Percentiles rank a stretch among this genome's conserved stretches.
These are phyloP conservation scores for Eudasyphora cyanicolor DNA, from an alignment of 2,888 invertebrate species.

Conservation along the genomic window DNA sequence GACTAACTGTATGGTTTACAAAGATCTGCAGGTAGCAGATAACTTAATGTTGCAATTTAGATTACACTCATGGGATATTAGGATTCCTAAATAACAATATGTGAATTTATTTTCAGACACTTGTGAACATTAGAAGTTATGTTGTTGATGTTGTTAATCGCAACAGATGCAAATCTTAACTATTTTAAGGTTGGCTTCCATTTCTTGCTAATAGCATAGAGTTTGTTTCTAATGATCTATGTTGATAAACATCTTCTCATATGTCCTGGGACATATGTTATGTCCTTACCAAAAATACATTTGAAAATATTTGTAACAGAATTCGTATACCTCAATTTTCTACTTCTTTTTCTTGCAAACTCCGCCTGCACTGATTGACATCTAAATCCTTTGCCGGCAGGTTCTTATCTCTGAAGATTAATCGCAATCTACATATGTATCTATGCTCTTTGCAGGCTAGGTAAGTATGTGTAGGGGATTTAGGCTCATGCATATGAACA, in stretches of 20 bases:
- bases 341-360: not conserved
- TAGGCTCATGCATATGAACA: not conserved
- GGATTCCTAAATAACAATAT: not conserved
- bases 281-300: not conserved
- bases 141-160: constrained; percentile 20
- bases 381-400: constrained; percentile 50
- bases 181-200: not conserved
- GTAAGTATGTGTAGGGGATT: not conserved
- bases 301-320: not conserved
- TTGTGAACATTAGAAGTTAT: not conserved
- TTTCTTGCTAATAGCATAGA: not conserved
- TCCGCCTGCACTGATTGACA: constrained; percentile 45
- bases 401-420: not conserved
- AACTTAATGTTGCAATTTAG: constrained; percentile 28
- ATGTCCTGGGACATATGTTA: not conserved
- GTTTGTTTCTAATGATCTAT: not conserved
- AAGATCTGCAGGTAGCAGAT: not conserved
- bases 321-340: not conserved
- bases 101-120: not conserved
- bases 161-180: constrained; percentile 40
- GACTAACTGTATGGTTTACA: not conserved
- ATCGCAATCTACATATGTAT: constrained; percentile 1
- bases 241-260: not conserved
- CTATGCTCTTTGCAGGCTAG: not conserved
- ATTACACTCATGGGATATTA: not conserved